A percentile compares a stretch with the other conserved stretches of the same genome.
phyloP scores from a whole-genome alignment of 2,797 vertebrate species.

The Lagodon rhomboides region DNA sequence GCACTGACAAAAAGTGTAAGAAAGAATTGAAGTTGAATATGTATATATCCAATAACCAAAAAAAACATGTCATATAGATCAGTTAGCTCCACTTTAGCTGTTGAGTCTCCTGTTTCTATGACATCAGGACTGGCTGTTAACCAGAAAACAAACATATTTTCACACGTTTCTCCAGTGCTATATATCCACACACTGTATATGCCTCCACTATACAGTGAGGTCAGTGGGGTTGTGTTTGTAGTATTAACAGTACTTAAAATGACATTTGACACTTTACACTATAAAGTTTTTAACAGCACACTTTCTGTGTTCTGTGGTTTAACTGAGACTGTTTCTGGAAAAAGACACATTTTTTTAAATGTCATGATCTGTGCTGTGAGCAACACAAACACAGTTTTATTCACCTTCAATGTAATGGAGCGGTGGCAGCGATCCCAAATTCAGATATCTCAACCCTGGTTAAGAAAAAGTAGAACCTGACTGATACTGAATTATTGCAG shows the following conservation, averaged over 20 bases:
- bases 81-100: neutral
- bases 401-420: neutral
- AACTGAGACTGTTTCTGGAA: neutral
- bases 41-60: neutral
- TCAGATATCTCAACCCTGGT: neutral
- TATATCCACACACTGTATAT: neutral
- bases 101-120: conserved; percentile 2
- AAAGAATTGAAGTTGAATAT: neutral
- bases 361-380: neutral
- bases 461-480: no score
- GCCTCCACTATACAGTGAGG: neutral
- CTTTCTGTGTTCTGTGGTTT: neutral
- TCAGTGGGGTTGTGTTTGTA: neutral
- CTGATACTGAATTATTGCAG: no score
- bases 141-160: neutral
- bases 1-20: neutral
- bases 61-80: neutral
- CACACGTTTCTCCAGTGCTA: neutral
- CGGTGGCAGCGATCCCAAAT: neutral
- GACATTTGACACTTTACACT: no score
- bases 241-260: neutral
- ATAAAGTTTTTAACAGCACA: no score
- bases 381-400: neutral
- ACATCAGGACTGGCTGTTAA: neutral
- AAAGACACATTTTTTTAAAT: neutral